A percentile compares a stretch with the other conserved stretches of the same genome.
Conservation (phyloP, 2,113 vertebrate species). For the Pseudois nayaur region DNA sequence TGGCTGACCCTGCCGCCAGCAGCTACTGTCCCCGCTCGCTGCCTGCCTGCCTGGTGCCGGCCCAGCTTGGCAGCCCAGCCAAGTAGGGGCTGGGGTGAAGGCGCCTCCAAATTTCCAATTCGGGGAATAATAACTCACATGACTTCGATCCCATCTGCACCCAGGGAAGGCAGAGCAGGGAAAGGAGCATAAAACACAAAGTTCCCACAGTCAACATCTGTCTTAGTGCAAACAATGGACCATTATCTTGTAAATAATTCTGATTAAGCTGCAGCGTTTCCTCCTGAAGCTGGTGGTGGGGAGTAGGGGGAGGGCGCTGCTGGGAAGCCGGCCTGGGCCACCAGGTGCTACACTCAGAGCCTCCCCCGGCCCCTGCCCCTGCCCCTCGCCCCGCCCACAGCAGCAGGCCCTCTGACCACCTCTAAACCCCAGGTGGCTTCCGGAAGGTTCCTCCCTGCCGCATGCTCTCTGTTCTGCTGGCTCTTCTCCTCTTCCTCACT, state of each 20-base stretch:
- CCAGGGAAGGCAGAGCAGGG: slow-evolving; percentile 77
- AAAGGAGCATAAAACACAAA: slow-evolving; percentile 83
- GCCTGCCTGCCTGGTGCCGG: neutral
- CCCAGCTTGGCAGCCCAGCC: neutral
- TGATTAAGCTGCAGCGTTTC: slow-evolving; percentile 85
- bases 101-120: slow-evolving; percentile 69
- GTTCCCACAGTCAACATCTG: slow-evolving; percentile 88
- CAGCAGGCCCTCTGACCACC: neutral
- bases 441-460: neutral
- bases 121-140: slow-evolving; percentile 74
- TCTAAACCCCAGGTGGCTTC: slow-evolving; percentile 21
- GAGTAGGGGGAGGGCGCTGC: slow-evolving; percentile 64
- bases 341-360: slow-evolving; percentile 63
- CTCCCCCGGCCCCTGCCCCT: neutral
- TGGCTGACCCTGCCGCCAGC: neutral
- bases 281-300: slow-evolving; percentile 77
- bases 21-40: neutral
- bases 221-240: slow-evolving; percentile 86
- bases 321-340: slow-evolving; percentile 54
- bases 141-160: slow-evolving; percentile 82
- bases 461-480: neutral
- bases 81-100: neutral
- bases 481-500: too few species aligned
- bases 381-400: accelerated
- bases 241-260: slow-evolving; percentile 90